Evolutionary conservation across 2,113 vertebrate genomes (phyloP).

Genomic region (Neodon shergylaensis): DNA sequence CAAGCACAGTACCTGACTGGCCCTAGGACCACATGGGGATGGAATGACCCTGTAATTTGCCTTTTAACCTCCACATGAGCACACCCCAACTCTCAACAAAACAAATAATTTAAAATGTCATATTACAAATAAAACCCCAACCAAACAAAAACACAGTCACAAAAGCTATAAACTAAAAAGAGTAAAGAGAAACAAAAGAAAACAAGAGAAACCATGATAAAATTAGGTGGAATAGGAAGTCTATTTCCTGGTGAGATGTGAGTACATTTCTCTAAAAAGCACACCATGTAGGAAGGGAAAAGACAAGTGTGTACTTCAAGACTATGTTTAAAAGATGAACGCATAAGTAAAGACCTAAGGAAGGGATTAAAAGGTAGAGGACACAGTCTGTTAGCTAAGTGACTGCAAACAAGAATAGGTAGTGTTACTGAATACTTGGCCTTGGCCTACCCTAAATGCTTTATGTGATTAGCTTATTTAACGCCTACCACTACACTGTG

Average conservation of each 20-base stretch:
- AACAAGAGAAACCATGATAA: background rate
- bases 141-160: background rate
- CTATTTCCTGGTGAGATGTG: background rate
- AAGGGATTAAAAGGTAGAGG: background rate
- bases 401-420: background rate
- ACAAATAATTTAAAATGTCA: background rate
- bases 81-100: no score
- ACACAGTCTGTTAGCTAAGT: background rate
- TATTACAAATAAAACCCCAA: background rate
- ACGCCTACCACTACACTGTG: background rate
- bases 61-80: background rate
- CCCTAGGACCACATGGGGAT: background rate
- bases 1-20: background rate
- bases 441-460: constrained; percentile 13
- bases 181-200: background rate
- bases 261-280: background rate
- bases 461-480: background rate
- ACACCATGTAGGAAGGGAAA: background rate
- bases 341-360: background rate
- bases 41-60: background rate
- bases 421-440: background rate
- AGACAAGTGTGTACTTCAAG: background rate
- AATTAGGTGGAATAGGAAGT: background rate
- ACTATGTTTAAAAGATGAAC: background rate
- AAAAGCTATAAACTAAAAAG: background rate